Evolutionary conservation across 2,113 vertebrate genomes (phyloP), one percentile per base, ranked within the genome.

Genomic region (Pica pica): DNA sequence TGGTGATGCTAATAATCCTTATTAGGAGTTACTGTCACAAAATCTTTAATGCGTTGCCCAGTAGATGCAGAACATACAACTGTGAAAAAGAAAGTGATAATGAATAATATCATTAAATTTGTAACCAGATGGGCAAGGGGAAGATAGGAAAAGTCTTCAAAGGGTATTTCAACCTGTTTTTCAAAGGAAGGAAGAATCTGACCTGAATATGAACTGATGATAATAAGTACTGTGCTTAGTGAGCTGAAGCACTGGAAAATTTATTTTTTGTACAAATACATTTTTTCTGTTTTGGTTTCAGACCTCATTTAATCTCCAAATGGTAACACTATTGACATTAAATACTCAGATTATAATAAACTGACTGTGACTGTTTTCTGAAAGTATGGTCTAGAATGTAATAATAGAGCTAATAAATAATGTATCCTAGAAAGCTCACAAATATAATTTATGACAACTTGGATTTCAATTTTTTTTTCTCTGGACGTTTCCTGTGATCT

Each of bases 161-260:
- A 93, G 75, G 68, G 23, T 74, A 86, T 86, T 80, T 86, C 73
- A 83, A 95, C 88, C 87, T 79, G 63, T 75, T 94, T 97, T 96
- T 89, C 91, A 95, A 91, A 71, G 57, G 46, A 82, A 95, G 44
- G 56, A 83, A 30, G 79, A 93, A 87, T 59, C 46, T 96, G 73
- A 91, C 89, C 95, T 95, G 70, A 92, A 94, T 96, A 96, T 87
- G 85, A 97, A 94, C 80, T 95, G 68, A 96, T 93, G 91, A 83
- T 88, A 83, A 93, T 91, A 97, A 94, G 83, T 75, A 69, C 68
- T 92, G 67, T 86, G 82, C 42, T 95, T 68, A 76, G 65, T 73
- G 68, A 95, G 64, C 84, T 11, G 46, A 94, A 78, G 64, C 19
- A 14, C n/a, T 28, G 41, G 42, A 94, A 97, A 94, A 33, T 64